Percentiles rank a stretch among this genome's conserved stretches.
Evolutionary conservation across 2,888 invertebrate genomes (phyloP).

Genomic region (Drosophila meridionalis): DNA sequence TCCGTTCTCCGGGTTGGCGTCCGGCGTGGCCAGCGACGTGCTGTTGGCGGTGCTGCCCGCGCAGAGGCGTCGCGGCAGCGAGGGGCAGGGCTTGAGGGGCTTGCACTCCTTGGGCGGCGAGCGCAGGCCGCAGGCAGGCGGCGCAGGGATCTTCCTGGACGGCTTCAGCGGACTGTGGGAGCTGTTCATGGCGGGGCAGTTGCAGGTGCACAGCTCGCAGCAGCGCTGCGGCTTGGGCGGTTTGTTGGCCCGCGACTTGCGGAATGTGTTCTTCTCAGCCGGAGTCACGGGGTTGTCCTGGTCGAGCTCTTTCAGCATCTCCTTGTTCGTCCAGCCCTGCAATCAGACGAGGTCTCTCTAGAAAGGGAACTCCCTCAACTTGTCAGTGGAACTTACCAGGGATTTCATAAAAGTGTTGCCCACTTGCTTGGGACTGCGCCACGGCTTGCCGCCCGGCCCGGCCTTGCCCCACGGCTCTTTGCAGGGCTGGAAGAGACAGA

Average conservation of each 20-base stretch:
- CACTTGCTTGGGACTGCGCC: constrained; percentile 90
- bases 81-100: constrained; percentile 74
- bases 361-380: fast-evolving
- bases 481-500: constrained; percentile 58
- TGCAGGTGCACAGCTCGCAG: constrained; percentile 83
- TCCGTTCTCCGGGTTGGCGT: constrained; percentile 60
- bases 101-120: constrained; percentile 57
- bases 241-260: constrained; percentile 77
- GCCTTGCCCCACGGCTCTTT: constrained; percentile 83
- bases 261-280: constrained; percentile 82
- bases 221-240: constrained; percentile 74
- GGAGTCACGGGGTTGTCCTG: constrained; percentile 84
- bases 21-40: constrained; percentile 23
- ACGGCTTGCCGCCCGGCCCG: constrained; percentile 88
- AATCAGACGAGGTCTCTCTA: background rate
- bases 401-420: constrained; percentile 91
- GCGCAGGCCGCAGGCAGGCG: constrained; percentile 15
- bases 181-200: constrained; percentile 74
- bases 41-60: constrained; percentile 44
- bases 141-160: constrained; percentile 35
- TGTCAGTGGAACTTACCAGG: constrained; percentile 86
- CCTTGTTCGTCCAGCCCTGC: constrained; percentile 85
- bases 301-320: constrained; percentile 84
- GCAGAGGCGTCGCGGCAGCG: constrained; percentile 57
- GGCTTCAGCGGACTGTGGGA: constrained; percentile 65